Conservation (phyloP, 2,888 invertebrate genomes). For the Patella caerulea region DNA sequence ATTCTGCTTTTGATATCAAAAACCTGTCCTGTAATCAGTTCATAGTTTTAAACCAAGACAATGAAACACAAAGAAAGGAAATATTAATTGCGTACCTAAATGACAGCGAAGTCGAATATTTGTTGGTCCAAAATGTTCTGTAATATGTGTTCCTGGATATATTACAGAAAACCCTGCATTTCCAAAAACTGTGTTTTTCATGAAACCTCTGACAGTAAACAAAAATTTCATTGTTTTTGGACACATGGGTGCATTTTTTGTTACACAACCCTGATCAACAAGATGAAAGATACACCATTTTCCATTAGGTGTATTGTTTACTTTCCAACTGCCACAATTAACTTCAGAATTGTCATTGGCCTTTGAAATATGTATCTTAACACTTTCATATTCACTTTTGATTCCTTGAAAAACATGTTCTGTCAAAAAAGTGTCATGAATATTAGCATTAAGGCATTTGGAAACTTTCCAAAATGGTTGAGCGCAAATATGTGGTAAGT, state of each 20-base stretch:
- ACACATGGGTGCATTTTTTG: slow-evolving; percentile 52
- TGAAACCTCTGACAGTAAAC: slow-evolving; percentile 46
- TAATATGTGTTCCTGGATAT: slow-evolving; percentile 60
- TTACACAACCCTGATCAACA: slow-evolving; percentile 61
- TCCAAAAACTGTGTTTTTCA: slow-evolving; percentile 64
- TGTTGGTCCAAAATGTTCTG: slow-evolving; percentile 66
- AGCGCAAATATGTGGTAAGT: too few species aligned
- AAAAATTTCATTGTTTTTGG: slow-evolving; percentile 56
- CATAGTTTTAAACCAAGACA: not conserved
- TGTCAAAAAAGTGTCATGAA: slow-evolving; percentile 31
- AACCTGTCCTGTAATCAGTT: not conserved
- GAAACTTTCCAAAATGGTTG: too few species aligned
- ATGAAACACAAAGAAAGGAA: not conserved
- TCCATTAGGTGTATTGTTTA: slow-evolving; percentile 57
- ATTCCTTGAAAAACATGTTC: slow-evolving; percentile 30
- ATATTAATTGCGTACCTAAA: slow-evolving; percentile 50
- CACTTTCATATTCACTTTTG: slow-evolving; percentile 37
- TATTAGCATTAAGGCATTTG: not conserved
- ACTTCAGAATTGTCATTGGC: slow-evolving; percentile 3
- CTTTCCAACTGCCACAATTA: slow-evolving; percentile 47
- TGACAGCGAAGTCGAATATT: slow-evolving; percentile 67
- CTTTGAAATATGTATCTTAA: not conserved
- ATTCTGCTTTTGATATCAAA: not conserved
- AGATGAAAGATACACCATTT: slow-evolving; percentile 63
- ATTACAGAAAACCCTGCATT: slow-evolving; percentile 67